These are phyloP conservation scores for Drosophila quinaria DNA, from an alignment of 2,888 invertebrate genomes.

Conservation along the genomic window DNA sequence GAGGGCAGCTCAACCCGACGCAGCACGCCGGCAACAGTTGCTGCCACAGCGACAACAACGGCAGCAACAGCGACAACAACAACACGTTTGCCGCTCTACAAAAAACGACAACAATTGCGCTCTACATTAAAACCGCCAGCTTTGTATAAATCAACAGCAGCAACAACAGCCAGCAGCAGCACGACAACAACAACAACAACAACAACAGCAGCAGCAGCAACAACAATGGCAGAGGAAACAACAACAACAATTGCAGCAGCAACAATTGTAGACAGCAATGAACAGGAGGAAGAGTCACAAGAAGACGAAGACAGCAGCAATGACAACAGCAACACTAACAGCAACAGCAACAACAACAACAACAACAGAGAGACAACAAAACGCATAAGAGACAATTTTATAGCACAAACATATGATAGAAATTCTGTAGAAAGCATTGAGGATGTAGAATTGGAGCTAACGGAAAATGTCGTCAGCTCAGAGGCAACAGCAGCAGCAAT, in stretches of 20 bases:
- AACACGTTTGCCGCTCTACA: conserved; percentile 82
- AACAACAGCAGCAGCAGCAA: conserved; percentile 11
- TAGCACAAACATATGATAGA: conserved; percentile 53
- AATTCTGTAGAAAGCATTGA: conserved; percentile 61
- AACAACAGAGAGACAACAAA: conserved; percentile 42
- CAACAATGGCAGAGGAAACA: conserved; percentile 14
- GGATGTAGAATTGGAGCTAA: conserved; percentile 48
- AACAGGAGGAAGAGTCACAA: conserved; percentile 20
- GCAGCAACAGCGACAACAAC: conserved; percentile 65
- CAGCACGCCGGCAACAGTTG: conserved; percentile 25
- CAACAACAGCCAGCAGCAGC: conserved; percentile 23
- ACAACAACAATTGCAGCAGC: conserved; percentile 28
- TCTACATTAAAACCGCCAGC: conserved; percentile 76
- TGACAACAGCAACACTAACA: conserved; percentile 31
- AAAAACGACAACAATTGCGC: conserved; percentile 78
- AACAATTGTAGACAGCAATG: conserved; percentile 10
- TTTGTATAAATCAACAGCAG: conserved; percentile 59
- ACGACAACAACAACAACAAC: conserved; percentile 16
- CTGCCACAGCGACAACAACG: conserved; percentile 32
- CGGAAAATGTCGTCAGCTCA: conserved; percentile 49
- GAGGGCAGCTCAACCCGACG: conserved; percentile 61
- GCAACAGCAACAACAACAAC: conserved; percentile 45
- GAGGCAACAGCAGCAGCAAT: conserved; percentile 16
- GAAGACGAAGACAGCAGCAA: conserved; percentile 29
- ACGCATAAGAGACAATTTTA: conserved; percentile 53